Evolutionary conservation across 2,113 vertebrate genomes (phyloP).

Genomic region (Chaetops frenatus): DNA sequence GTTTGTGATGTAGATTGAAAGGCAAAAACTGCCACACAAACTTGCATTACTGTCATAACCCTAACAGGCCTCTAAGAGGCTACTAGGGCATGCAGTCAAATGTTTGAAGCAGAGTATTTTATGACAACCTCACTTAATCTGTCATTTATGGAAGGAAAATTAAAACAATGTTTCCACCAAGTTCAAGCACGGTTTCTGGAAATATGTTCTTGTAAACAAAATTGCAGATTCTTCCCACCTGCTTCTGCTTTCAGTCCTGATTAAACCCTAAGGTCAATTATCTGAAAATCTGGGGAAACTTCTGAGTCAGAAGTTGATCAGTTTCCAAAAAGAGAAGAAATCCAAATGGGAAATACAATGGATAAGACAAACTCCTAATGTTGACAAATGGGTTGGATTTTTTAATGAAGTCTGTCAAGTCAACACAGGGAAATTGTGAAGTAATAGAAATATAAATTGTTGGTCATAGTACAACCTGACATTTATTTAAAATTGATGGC

Average conservation of each 20-base stretch:
- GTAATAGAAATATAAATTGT: background rate
- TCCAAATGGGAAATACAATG: background rate
- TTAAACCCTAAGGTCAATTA: background rate
- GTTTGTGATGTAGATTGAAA: background rate
- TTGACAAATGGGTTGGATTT: background rate
- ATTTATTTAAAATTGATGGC: background rate
- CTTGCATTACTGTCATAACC: background rate
- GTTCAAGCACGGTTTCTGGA: background rate
- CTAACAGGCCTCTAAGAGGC: background rate
- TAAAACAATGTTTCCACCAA: conserved; percentile 36
- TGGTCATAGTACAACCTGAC: background rate
- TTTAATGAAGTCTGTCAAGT: background rate
- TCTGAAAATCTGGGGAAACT: conserved; percentile 1
- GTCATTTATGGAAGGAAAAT: conserved; percentile 14
- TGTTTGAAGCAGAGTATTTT: background rate
- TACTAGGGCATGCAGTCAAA: background rate
- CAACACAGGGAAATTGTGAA: background rate
- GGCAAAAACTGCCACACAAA: background rate
- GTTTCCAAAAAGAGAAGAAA: background rate
- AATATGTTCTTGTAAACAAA: conserved; percentile 40
- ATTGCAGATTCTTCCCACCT: conserved; percentile 16
- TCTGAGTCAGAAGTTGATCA: background rate
- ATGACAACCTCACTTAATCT: background rate
- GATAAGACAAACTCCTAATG: background rate
- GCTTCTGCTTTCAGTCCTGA: background rate